Evolutionary conservation across 1,140 invertebrate genomes (phyloP), one percentile per base, ranked within the genome.

Genomic region (Hyposmocoma kahamanoa): DNA sequence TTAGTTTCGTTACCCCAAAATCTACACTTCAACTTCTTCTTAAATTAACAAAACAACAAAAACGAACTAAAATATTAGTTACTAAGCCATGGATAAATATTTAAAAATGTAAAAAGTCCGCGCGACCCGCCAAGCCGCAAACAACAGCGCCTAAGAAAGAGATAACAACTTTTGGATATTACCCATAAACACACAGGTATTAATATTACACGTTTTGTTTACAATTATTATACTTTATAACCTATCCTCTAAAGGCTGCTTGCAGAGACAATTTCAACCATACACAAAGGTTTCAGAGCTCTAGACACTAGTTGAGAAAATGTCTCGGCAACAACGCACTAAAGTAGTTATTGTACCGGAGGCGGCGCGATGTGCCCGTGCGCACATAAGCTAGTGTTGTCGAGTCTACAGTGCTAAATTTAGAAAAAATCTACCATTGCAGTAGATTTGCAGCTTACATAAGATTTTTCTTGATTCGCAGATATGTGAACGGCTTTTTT

Each of bases 111-210:
- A n/a, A n/a, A n/a, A n/a, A n/a, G 59, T 59, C 65, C 72, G 54
- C 71, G 63, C 67, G 51, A 46, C 36, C 57, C 69, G 59, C 43
- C 53, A 64, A 67, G 56, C 64, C 63, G 42, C 63, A 65, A 69
- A 78, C 76, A 84, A 84, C 80, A 84, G 77, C 73, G 72, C 77
- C 80, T 84, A 84, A 80, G 74, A 81, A 84, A 84, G 80, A 84
- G 76, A 73, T 84, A 84, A 84, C 80, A 84, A 84, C 70, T 62
- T 78, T 76, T 72, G 64, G 63, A 76, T 76, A 80, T 65, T 74
- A 79, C 67, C 70, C 67, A 78, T 72, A 73, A 73, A 78, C 67
- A 70, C 64, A 70, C 58, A 57, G 61, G 62, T 75, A 38, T 49
- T 47, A 55, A 59, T 68, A 63, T 70, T 63, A 70, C 58, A 69